Evolutionary conservation across 1,140 invertebrate species (phyloP), one percentile per base, ranked within the genome.

Genomic region (Adoxophyes honmai): DNA sequence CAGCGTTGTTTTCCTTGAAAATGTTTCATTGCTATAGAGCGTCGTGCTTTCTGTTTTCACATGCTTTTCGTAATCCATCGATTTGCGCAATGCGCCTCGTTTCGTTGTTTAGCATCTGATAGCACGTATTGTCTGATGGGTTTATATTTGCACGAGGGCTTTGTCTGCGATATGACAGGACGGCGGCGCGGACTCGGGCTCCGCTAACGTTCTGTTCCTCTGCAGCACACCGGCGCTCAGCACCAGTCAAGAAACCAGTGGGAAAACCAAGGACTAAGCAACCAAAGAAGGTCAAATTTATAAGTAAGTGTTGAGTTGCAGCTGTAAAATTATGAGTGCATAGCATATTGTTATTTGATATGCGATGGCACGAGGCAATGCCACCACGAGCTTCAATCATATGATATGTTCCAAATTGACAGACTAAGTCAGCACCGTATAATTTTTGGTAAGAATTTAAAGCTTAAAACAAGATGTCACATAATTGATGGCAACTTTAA

Each of bases 241-340:
- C 91, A 62, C 94, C 94, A 34, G 91, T 93, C 75, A 95, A 95
- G 90, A 96, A 96, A 90, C 93, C 93, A 81, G 93, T 91, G 64
- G 91, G 91, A 55, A 92, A 92, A 79, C 91, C 94, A 78, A 92
- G 94, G 81, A 94, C 94, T 63, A 94, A 94, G 86, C 94, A 95
- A 76, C 94, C 94, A 44, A 96, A 95, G 91, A 95, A 95, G 91
- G 94, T 96, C 48, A 95, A 95, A 91, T 96, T 96, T 81, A 95
- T 96, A 87, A 95, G 95, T 96, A 91, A 96, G 95, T 95, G 91
- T 60, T 35, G 15, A 28, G 7, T 21, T 44, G 33, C 34, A 28
- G 21, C 10, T 36, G 34, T 34, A 15, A 35, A 7, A 36, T 34
- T 53, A 34, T 52, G 48, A 34, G 48, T 52, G 39, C 39, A 44